Conservation (phyloP, 2,797 vertebrate species). For the Notoglanidium macrostoma region DNA sequence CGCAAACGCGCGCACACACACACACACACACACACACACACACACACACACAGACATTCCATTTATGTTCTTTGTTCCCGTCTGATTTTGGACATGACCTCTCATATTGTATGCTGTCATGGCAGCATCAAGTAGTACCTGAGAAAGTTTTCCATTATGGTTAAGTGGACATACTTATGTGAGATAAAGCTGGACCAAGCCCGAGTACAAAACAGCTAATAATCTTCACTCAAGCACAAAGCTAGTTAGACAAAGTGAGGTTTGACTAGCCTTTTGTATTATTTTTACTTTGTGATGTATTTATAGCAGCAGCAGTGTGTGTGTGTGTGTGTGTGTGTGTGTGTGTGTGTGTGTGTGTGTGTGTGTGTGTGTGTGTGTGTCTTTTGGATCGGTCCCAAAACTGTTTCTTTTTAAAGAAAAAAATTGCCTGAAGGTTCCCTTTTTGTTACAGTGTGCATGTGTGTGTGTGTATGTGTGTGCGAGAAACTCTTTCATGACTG, state of each 20-base stretch:
- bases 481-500: slow-evolving; percentile 4
- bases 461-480: slow-evolving; percentile 23
- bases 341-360: slow-evolving; percentile 48
- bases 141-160: slow-evolving; percentile 41
- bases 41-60: neutral
- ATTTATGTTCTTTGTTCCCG: slow-evolving; percentile 35
- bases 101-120: slow-evolving; percentile 34
- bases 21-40: neutral
- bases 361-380: neutral
- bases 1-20: neutral
- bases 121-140: slow-evolving; percentile 31
- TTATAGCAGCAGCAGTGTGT: neutral
- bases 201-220: slow-evolving; percentile 14
- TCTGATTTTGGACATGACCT: slow-evolving; percentile 26
- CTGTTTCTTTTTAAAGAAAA: neutral
- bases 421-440: neutral
- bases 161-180: slow-evolving; percentile 28
- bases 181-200: slow-evolving; percentile 25
- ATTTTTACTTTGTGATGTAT: slow-evolving; percentile 45
- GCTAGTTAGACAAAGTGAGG: slow-evolving; percentile 13
- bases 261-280: slow-evolving; percentile 14
- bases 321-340: neutral
- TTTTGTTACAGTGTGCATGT: neutral
- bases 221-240: slow-evolving; percentile 19
- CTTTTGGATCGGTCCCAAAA: neutral